Evolutionary conservation across 2,113 vertebrate species (phyloP).

Genomic region (Neofelis nebulosa): DNA sequence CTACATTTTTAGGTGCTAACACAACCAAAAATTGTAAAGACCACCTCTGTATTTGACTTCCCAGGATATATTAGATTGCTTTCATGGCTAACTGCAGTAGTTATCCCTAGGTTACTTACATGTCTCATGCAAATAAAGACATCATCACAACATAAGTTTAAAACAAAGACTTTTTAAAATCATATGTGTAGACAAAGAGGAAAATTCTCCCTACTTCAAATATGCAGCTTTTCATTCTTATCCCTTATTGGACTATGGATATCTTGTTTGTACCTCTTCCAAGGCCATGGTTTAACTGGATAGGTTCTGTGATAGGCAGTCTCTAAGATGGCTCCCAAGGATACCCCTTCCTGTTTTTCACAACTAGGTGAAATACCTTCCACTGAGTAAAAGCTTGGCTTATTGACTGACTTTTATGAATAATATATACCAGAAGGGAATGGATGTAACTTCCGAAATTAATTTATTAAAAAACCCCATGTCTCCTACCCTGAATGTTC

Average conservation of each 20-base stretch:
- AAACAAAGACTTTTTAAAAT: neutral
- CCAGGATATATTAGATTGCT: neutral
- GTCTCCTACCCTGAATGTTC: neutral
- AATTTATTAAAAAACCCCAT: neutral
- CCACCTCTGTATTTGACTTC: neutral
- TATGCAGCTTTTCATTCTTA: neutral
- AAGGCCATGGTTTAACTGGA: neutral
- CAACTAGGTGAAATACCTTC: neutral
- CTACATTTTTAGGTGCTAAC: neutral
- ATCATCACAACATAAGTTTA: neutral
- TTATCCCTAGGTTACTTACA: neutral
- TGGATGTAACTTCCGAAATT: neutral
- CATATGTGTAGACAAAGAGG: neutral
- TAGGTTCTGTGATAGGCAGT: neutral
- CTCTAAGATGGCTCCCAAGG: neutral
- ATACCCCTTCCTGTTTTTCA: neutral
- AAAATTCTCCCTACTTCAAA: neutral
- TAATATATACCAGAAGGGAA: neutral
- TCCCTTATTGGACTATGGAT: neutral
- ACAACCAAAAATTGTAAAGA: neutral
- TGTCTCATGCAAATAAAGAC: neutral
- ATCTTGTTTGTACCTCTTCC: neutral
- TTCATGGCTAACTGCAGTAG: neutral
- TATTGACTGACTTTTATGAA: neutral
- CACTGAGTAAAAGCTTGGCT: neutral